Conservation (phyloP, 2,888 invertebrate species). For the Macrophya annulata region DNA sequence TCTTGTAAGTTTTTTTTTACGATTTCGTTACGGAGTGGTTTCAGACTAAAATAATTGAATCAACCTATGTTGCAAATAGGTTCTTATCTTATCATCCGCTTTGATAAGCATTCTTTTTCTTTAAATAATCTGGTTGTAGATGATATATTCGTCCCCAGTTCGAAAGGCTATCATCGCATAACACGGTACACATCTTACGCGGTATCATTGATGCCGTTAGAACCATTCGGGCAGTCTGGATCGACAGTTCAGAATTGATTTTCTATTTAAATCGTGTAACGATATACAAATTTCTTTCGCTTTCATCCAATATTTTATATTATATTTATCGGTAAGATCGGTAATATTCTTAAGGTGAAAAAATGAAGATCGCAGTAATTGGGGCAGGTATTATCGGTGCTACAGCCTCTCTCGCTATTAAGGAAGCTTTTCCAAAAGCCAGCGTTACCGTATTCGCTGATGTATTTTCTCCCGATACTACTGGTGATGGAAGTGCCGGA, state of each 20-base stretch:
- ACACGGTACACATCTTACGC: not conserved
- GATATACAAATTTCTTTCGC: not conserved
- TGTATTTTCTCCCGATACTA: slow-evolving; percentile 87
- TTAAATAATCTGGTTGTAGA: not conserved
- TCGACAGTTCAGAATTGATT: not conserved
- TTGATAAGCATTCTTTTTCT: not conserved
- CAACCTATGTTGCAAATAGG: not conserved
- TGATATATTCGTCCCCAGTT: not conserved
- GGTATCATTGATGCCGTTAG: not conserved
- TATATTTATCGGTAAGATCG: not conserved
- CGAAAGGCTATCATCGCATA: not conserved
- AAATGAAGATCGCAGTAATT: slow-evolving; percentile 83
- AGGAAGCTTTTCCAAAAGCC: slow-evolving; percentile 81
- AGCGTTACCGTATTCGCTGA: slow-evolving; percentile 86
- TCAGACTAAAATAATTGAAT: not conserved
- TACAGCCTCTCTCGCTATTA: slow-evolving; percentile 85
- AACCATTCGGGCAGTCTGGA: not conserved
- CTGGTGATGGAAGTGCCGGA: slow-evolving; percentile 90
- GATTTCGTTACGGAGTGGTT: not conserved
- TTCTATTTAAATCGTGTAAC: not conserved
- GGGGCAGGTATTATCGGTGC: slow-evolving; percentile 90
- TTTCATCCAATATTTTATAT: not conserved
- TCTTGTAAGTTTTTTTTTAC: too few relatives aligned
- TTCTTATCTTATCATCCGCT: not conserved
- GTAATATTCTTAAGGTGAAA: not conserved